Evolutionary conservation across 2,797 vertebrate genomes (phyloP).

Genomic region (Halcyon leucocephala): DNA sequence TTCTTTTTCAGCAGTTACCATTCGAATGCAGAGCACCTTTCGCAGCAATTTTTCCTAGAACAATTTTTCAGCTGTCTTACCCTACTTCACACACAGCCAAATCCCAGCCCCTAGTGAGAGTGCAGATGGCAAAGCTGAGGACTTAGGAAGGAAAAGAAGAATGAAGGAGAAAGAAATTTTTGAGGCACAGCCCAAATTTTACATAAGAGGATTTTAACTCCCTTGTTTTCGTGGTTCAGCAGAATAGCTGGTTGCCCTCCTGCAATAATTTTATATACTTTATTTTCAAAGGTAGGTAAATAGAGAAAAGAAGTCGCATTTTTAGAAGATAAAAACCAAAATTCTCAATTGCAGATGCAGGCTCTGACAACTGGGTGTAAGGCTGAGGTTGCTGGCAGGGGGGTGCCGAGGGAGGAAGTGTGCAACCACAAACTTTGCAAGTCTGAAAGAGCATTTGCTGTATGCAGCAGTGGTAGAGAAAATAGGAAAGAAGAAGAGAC

Average conservation of each 20-base stretch:
- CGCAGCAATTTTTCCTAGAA: background rate
- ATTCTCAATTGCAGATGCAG: background rate
- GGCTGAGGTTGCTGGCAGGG: background rate
- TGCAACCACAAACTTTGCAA: constrained; percentile 15
- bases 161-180: background rate
- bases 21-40: background rate
- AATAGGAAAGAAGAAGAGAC: background rate
- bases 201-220: background rate
- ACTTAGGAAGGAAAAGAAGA: background rate
- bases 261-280: background rate
- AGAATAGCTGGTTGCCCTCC: background rate
- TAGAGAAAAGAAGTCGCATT: background rate
- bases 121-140: constrained; percentile 16
- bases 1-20: background rate
- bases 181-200: background rate
- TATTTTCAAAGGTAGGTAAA: background rate
- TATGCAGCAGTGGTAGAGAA: background rate
- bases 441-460: background rate
- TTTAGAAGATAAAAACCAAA: background rate
- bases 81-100: background rate
- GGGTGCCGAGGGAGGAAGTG: constrained; percentile 12
- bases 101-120: background rate
- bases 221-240: background rate
- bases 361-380: background rate
- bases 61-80: background rate